Percentiles rank a stretch among this genome's conserved stretches.
These are phyloP conservation scores for Sinocyclocheilus maitianheensis DNA, from an alignment of 2,113 vertebrate species.

Conservation along the genomic window DNA sequence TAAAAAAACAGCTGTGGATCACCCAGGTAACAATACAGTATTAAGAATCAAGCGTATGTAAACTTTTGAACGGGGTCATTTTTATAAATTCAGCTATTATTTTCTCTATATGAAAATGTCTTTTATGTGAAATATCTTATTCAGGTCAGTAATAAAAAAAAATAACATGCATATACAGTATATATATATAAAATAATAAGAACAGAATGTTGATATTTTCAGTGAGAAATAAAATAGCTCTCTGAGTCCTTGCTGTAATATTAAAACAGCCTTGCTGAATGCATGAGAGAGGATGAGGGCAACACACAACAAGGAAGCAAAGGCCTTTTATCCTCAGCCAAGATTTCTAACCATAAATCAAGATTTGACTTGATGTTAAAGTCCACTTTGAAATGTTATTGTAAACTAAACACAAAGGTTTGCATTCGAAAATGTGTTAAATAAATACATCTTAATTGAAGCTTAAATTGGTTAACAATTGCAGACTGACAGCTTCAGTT, in stretches of 20 bases:
- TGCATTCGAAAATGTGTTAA: neutral
- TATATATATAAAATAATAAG: too few relatives aligned
- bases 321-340: neutral
- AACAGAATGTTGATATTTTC: too few relatives aligned
- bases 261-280: neutral
- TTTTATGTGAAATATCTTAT: too few relatives aligned
- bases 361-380: slow-evolving; percentile 2
- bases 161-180: too few relatives aligned
- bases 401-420: neutral
- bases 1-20: too few relatives aligned
- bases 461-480: neutral
- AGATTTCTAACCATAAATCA: neutral
- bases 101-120: too few relatives aligned
- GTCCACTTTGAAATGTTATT: slow-evolving; percentile 1
- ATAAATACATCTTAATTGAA: neutral
- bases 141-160: too few relatives aligned
- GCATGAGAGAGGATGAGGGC: neutral
- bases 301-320: neutral
- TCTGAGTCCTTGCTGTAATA: neutral
- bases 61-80: too few relatives aligned
- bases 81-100: too few relatives aligned
- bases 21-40: too few relatives aligned
- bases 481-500: neutral
- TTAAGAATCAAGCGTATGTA: too few relatives aligned
- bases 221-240: neutral